Base-by-base conservation (phyloP, 2,797 vertebrate genomes). In the Lutjanus argentimaculatus region DNA sequence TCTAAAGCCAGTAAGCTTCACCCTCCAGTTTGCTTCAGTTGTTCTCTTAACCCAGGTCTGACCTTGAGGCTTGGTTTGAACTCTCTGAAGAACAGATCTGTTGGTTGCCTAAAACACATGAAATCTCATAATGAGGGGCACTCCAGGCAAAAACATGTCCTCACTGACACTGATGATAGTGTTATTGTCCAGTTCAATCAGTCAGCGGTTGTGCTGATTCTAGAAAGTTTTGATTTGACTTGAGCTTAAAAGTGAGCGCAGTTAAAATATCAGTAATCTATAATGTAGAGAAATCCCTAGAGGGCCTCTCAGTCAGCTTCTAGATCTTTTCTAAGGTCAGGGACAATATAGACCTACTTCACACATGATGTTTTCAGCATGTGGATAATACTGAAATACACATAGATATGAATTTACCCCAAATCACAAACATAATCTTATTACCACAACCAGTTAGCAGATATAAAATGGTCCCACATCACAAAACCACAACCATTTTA, bases 61-160 rank as follows among this genome's bases (percentile, higher is more conserved):
- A 72, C 48, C 45, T 21, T n/a, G n/a, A 57, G 42, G 19, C 61
- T 16, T 25, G 19, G 40, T 30, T 78, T 83, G 42, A 55, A 75
- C 71, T 77, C 73, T 81, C 14, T 74, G 71, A 17, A 30, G 65
- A 68, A 22, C 55, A 19, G 10, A 56, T 62, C 40, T 56, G 40
- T 25, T 15, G 30, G 11, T 1, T 11, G 19, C 51, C 45, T 14
- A 8, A n/a, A 22, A 13, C 16, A 4, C 8, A 15, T 30, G 3
- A 15, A 21, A 62, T 42, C 30, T 57, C 16, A 46, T n/a, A 17
- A 61, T 6, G 6, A 61, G 13, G 8, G 46, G 40, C 8, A 15
- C 14, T 55, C 17, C 19, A n/a, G 17, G n/a, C 14, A 53, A 16
- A 16, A 0, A 12, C 21, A 22, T 16, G 19, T n/a, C 19, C n/a